phyloP scores from a whole-genome alignment of 2,113 vertebrate species.

The Jaculus jaculus region DNA sequence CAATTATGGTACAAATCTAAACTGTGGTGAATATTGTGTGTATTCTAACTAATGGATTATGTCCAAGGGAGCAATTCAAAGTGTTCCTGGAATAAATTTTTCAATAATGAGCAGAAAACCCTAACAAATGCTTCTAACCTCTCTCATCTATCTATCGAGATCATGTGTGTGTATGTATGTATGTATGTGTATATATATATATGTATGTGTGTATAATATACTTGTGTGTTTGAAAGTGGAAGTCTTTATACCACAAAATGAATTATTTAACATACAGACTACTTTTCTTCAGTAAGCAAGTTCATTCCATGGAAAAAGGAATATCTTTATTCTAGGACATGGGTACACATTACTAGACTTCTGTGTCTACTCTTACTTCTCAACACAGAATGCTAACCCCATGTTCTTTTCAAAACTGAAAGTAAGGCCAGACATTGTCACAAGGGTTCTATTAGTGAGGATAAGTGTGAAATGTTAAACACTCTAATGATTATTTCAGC shows the following conservation, averaged over 20 bases:
- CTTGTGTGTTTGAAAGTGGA: too few relatives aligned
- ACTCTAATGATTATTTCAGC: neutral
- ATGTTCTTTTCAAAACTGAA: neutral
- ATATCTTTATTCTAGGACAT: neutral
- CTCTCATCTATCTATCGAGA: neutral
- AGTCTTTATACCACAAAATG: too few relatives aligned
- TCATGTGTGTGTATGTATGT: neutral
- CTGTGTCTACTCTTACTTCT: neutral
- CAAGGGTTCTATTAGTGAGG: neutral
- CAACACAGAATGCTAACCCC: neutral
- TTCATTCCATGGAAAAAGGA: neutral
- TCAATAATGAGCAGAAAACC: neutral
- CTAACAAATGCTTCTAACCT: neutral
- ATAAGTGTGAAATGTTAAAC: neutral
- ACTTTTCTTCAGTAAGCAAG: neutral
- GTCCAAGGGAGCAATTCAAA: conserved; percentile 1
- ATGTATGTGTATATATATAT: too few relatives aligned
- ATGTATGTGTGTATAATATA: too few relatives aligned
- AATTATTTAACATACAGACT: neutral
- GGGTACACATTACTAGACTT: neutral
- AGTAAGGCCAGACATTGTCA: neutral
- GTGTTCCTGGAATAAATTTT: neutral
- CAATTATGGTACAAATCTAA: neutral
- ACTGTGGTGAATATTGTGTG: neutral
- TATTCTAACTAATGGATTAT: neutral